These are phyloP conservation scores for Anodontia alba DNA, from an alignment of 2,888 invertebrate genomes.

Conservation along the genomic window DNA sequence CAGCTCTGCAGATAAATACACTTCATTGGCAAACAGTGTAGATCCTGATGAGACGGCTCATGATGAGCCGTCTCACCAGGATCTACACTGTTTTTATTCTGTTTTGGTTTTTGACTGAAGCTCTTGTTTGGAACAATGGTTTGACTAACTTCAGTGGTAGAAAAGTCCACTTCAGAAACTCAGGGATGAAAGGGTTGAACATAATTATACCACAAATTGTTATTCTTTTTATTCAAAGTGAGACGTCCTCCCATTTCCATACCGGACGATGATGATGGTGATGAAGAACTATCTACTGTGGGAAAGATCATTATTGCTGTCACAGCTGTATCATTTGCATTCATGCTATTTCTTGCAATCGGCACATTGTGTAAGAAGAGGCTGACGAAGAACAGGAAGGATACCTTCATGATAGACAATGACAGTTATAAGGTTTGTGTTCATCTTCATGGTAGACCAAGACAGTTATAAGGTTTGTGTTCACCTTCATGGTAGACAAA, in stretches of 20 bases:
- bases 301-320: constrained; percentile 60
- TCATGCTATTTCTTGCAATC: constrained; percentile 49
- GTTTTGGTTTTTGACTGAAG: too few relatives aligned
- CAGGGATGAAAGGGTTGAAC: too few relatives aligned
- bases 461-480: too few relatives aligned
- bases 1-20: too few relatives aligned
- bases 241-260: neutral
- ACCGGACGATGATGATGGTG: neutral
- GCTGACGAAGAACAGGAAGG: neutral
- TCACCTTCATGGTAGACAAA: too few relatives aligned
- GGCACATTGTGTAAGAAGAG: constrained; percentile 41
- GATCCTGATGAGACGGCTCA: too few relatives aligned
- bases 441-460: too few relatives aligned
- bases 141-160: too few relatives aligned
- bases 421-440: neutral
- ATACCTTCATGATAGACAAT: neutral
- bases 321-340: constrained; percentile 35
- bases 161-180: too few relatives aligned
- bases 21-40: neutral
- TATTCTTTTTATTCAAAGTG: neutral
- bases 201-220: neutral
- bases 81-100: too few relatives aligned
- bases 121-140: too few relatives aligned
- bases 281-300: constrained; percentile 30
- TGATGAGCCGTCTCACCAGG: too few relatives aligned